Conservation (phyloP, 2,797 vertebrate species). For the Notoglanidium macrostoma region DNA sequence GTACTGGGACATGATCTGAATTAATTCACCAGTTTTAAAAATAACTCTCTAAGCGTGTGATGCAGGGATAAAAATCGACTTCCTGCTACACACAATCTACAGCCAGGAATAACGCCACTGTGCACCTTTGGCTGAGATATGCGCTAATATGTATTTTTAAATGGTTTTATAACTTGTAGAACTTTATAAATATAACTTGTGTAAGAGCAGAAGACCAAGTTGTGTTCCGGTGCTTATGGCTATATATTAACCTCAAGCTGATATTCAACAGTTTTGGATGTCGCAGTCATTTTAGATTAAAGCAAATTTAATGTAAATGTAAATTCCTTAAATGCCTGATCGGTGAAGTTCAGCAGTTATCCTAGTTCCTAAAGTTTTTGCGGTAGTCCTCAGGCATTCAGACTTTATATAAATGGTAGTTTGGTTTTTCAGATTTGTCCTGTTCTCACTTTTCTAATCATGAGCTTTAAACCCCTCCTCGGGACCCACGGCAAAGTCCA, state of each 20-base stretch:
- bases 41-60: neutral
- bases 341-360: neutral
- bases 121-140: neutral
- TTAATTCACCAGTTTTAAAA: neutral
- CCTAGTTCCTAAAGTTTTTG: neutral
- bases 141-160: conserved; percentile 9
- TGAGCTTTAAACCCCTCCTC: neutral
- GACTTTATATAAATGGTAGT: neutral
- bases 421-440: neutral
- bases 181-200: neutral
- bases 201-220: neutral
- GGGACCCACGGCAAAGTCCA: neutral
- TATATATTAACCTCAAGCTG: too few species aligned
- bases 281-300: too few species aligned
- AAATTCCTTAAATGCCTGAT: neutral
- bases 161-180: neutral
- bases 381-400: neutral
- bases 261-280: too few species aligned
- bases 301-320: too few species aligned
- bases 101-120: too few species aligned
- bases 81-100: too few species aligned
- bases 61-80: neutral
- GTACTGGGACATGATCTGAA: neutral
- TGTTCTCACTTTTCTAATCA: neutral
- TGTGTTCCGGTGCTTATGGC: neutral